Percentiles rank a stretch among this genome's conserved stretches.
Evolutionary conservation across 35 echinoderm and acorn worm species (phyloP).

Genomic region (Eucidaris tribuloides): DNA sequence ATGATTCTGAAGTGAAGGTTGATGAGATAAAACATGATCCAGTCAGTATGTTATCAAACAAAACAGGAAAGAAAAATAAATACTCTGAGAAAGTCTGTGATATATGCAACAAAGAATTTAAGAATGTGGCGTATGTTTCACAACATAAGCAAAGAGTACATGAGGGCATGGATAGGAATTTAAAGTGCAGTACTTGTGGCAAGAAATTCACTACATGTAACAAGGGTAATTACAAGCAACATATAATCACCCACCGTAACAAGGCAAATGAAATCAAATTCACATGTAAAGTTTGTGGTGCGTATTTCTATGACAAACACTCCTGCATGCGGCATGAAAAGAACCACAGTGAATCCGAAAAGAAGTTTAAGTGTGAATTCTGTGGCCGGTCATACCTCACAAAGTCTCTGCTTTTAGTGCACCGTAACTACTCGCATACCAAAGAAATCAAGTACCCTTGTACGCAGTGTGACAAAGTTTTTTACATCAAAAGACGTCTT

Average conservation of each 20-base stretch:
- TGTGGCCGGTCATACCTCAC: neutral
- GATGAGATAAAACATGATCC: too few relatives aligned
- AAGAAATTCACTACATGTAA: neutral
- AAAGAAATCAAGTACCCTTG: slow-evolving; percentile 1
- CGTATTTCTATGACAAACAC: neutral
- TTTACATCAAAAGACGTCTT: neutral
- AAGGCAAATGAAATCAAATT: neutral
- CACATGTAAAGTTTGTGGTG: neutral
- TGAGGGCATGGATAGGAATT: neutral
- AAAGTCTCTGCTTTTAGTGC: neutral
- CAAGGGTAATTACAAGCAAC: neutral
- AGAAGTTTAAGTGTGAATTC: neutral
- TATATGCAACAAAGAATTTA: neutral
- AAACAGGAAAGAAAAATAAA: neutral
- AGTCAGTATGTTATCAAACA: too few relatives aligned
- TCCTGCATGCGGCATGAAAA: neutral
- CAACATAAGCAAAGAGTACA: neutral
- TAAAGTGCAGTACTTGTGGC: neutral
- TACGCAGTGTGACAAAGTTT: neutral
- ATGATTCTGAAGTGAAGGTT: too few relatives aligned
- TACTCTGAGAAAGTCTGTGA: neutral
- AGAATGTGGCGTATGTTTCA: neutral
- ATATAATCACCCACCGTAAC: slow-evolving; percentile 12
- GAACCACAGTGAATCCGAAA: neutral
- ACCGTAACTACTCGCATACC: neutral